A percentile compares a stretch with the other conserved stretches of the same genome.
phyloP scores from a whole-genome alignment of 2,888 invertebrate species.

The Drosophila mimetica region DNA sequence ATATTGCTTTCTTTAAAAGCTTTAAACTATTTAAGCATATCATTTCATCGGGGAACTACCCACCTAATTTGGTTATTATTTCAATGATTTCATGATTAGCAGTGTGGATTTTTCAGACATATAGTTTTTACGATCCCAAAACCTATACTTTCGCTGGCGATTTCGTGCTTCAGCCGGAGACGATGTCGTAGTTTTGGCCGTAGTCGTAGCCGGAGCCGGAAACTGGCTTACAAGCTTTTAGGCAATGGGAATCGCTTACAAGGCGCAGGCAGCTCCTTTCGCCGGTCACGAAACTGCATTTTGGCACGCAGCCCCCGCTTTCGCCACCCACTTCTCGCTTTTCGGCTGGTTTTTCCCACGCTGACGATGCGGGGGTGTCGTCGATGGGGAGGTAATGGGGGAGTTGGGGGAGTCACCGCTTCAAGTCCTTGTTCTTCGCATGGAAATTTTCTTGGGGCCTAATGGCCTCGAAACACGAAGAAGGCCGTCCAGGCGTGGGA shows the following conservation, averaged over 20 bases:
- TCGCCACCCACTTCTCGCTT: constrained; percentile 19
- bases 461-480: constrained; percentile 72
- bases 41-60: constrained; percentile 6
- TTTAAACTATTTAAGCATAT: constrained; percentile 19
- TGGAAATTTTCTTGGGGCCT: constrained; percentile 68
- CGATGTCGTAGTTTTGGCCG: constrained; percentile 43
- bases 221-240: constrained; percentile 80
- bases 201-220: constrained; percentile 56
- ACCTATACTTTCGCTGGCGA: constrained; percentile 28
- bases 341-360: constrained; percentile 77
- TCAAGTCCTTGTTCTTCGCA: constrained; percentile 46
- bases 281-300: constrained; percentile 71
- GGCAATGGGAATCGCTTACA: constrained; percentile 74
- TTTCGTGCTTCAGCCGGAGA: constrained; percentile 22
- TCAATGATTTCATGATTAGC: constrained; percentile 5
- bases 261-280: constrained; percentile 39
- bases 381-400: constrained; percentile 45
- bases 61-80: constrained; percentile 21
- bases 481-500: constrained; percentile 43
- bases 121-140: constrained; percentile 11
- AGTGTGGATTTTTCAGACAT: constrained; percentile 10
- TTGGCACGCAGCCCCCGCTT: constrained; percentile 60
- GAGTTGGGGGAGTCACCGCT: constrained; percentile 39
- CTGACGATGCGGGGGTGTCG: constrained; percentile 39
- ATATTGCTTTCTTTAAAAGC: neutral